Evolutionary conservation across 2,888 invertebrate genomes (phyloP), one percentile per base, ranked within the genome.

Genomic region (Eupithecia pulchellata): DNA sequence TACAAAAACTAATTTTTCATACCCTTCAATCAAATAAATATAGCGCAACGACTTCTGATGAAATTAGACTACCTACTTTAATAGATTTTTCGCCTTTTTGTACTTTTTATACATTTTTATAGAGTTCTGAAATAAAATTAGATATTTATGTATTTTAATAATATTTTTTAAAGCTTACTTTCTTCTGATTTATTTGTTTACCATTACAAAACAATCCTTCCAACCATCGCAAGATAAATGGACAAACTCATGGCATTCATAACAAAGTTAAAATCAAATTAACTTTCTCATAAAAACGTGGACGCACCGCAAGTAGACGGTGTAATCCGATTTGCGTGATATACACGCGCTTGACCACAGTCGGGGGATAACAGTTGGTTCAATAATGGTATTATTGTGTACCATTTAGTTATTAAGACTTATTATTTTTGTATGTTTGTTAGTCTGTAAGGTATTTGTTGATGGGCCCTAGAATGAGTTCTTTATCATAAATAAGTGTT

Each of bases 261-360:
- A 78, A 76, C 69, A 73, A 77, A 78, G 72, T 69, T 69, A 69
- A 61, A 67, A 72, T 72, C 69, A 71, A 71, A 75, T 75, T 71
- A 74, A 79, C 76, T 72, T 74, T 66, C 71, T 69, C 67, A 76
- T 76, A 79, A 81, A 81, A 82, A 84, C 75, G 66, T 69, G 66
- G 76, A 32, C 69, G 73, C 20, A 47, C 77, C 75, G 71, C 80
- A 80, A 79, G 77, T 75, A 76, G 71, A 71, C 70, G 72, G 77
- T 79, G 82, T 86, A 86, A 89, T 90, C 86, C 81, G 87, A 89
- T 91, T 89, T 81, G 72, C 83, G 81, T 88, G 52, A 92, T 89
- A 88, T 89, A 83, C 84, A 86, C 85, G 83, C 84, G 81, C 84
- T 89, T 82, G 32, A 47, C 27, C 70, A 66, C 61, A 69, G 69